phyloP scores from a whole-genome alignment of 2,113 vertebrate genomes.

The Microtus pennsylvanicus region DNA sequence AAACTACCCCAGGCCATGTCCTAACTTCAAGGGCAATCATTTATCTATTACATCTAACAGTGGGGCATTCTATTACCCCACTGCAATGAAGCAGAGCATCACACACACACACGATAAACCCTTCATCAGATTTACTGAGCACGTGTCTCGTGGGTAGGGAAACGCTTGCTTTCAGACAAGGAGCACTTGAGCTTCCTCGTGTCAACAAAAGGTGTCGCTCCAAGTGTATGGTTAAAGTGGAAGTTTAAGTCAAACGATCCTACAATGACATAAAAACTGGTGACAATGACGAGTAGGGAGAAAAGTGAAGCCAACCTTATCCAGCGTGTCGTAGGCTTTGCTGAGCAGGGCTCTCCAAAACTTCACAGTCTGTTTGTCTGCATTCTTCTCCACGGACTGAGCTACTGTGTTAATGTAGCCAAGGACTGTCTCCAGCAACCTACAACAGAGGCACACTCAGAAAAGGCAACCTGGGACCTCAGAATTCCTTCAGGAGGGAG shows the following conservation, averaged over 20 bases:
- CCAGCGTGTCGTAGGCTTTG: conserved; percentile 94
- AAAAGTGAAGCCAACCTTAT: conserved; percentile 89
- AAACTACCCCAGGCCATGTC: not conserved
- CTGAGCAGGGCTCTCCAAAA: conserved; percentile 97
- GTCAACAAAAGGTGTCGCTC: not conserved
- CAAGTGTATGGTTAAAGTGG: not conserved
- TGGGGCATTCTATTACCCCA: not conserved
- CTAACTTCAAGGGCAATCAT: not conserved
- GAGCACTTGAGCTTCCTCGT: not conserved
- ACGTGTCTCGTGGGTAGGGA: not conserved
- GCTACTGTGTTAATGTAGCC: conserved; percentile 92
- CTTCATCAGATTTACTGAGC: not conserved
- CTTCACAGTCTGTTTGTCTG: conserved; percentile 92
- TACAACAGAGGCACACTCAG: conserved; percentile 75
- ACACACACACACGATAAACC: not conserved
- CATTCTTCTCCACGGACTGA: conserved; percentile 91
- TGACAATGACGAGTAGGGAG: no score
- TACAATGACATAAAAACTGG: not conserved
- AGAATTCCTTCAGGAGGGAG: not conserved
- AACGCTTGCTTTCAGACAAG: not conserved
- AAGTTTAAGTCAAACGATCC: not conserved
- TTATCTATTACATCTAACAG: not conserved
- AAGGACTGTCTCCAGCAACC: conserved; percentile 94
- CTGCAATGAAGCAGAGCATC: not conserved
- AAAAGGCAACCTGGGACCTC: not conserved